phyloP scores from a whole-genome alignment of 2,888 invertebrate genomes.

The Chalcis sispes region DNA sequence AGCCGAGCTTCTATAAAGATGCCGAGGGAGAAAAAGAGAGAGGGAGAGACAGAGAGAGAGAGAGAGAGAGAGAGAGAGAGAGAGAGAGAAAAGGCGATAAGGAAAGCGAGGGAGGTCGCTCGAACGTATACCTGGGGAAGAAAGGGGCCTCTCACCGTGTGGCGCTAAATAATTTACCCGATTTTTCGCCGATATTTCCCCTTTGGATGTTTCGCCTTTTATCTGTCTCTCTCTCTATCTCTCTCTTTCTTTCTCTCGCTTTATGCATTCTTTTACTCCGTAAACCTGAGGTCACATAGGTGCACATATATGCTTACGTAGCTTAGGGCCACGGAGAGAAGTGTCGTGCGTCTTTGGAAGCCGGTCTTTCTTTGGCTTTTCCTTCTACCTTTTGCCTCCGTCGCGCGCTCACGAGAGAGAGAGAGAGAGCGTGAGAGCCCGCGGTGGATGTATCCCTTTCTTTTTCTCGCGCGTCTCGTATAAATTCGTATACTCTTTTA shows the following conservation, averaged over 20 bases:
- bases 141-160: slow-evolving; percentile 42
- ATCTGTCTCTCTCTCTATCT: slow-evolving; percentile 17
- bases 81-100: not conserved
- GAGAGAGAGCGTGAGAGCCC: not conserved
- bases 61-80: slow-evolving; percentile 1
- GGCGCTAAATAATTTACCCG: slow-evolving; percentile 65
- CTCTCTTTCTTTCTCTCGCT: slow-evolving; percentile 13
- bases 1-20: slow-evolving; percentile 10
- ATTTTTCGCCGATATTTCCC: slow-evolving; percentile 60
- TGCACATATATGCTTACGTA: no score
- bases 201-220: not conserved
- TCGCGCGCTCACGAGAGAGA: no score
- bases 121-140: no score
- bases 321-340: no score
- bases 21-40: not conserved
- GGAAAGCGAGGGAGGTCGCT: slow-evolving; percentile 38
- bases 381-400: no score
- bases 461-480: no score
- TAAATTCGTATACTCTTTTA: no score
- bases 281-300: no score
- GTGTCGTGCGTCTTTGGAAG: no score
- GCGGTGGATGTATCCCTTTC: no score
- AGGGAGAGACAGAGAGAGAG: not conserved
- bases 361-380: no score
- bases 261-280: no score